Evolutionary conservation across 2,888 invertebrate genomes (phyloP), one percentile per base, ranked within the genome.

Genomic region (Oasisia sp.): DNA sequence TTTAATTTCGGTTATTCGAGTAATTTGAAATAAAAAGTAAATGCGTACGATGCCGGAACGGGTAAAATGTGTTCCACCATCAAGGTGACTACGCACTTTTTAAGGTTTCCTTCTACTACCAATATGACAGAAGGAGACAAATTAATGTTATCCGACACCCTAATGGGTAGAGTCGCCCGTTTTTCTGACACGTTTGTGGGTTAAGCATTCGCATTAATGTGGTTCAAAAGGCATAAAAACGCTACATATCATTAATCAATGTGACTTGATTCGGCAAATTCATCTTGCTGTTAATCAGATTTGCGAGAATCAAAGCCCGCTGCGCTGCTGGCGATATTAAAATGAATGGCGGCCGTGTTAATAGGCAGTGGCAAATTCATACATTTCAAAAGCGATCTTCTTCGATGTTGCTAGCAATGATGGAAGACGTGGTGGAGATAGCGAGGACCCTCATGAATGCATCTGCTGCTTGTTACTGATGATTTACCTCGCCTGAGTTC

Each of bases 181-280:
- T 74, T 74, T 74, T 74, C 74, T n/a, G 19, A n/a, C 74, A 74
- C 74, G n/a, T 74, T 74, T 74, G 74, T 74, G 74, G 74, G 74
- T n/a, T 74, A 74, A n/a, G 27, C 74, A 74, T 74, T 27, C 74
- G n/a, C 74, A 74, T 74, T 74, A 74, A 74, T 74, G 27, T 74
- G 74, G 74, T 74, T 74, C 74, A 74, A 74, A 74, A 74, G 74
- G 74, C 74, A 74, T 74, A 74, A 74, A 74, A 74, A 74, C 74
- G n/a, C 74, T 74, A 74, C 74, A 74, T 74, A 74, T 74, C 74
- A 74, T 74, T 74, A 74, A 74, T 74, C 74, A 74, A 74, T 27
- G 27, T 74, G 74, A 74, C 74, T 74, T 74, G 74, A 74, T 74
- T 74, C 27, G 19, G 74, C 74, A 74, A 74, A 74, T 74, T 74